Evolutionary conservation across 2,888 invertebrate species (phyloP).

Genomic region (Lissocephala sabroskyi): DNA sequence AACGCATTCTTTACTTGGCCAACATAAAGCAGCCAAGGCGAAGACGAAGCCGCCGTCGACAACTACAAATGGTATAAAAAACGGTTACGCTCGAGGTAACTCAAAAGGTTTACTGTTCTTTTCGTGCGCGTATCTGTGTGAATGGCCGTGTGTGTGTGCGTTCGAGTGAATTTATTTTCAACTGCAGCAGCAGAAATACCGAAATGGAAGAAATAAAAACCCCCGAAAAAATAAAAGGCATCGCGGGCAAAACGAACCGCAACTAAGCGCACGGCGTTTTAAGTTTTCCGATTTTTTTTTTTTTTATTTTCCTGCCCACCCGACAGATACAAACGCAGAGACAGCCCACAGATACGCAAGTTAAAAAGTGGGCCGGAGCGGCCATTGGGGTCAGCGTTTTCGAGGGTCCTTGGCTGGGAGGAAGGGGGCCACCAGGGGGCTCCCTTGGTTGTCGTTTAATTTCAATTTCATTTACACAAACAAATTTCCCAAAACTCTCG

Average conservation of each 20-base stretch:
- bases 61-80: background rate
- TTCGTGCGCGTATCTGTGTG: constrained; percentile 15
- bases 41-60: constrained; percentile 17
- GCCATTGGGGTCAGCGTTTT: too few relatives aligned
- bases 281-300: constrained; percentile 4
- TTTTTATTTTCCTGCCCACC: constrained; percentile 8
- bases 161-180: constrained; percentile 4
- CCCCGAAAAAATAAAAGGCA: constrained; percentile 27
- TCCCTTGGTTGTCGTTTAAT: constrained; percentile 19
- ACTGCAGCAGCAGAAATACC: constrained; percentile 1
- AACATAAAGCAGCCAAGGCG: too few relatives aligned
- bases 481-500: constrained; percentile 4
- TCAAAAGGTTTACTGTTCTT: constrained; percentile 36
- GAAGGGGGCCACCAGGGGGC: too few relatives aligned
- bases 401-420: too few relatives aligned
- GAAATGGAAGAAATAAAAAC: too few relatives aligned
- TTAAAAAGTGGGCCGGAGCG: too few relatives aligned
- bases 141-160: constrained; percentile 14
- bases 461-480: constrained; percentile 18
- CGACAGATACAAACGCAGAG: too few relatives aligned
- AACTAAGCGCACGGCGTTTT: constrained; percentile 15
- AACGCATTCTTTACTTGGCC: background rate
- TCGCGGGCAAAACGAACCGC: constrained; percentile 29
- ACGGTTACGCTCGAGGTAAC: constrained; percentile 39
- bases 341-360: too few relatives aligned